phyloP scores from a whole-genome alignment of 1,140 invertebrate species.

The Anadara kagoshimensis region DNA sequence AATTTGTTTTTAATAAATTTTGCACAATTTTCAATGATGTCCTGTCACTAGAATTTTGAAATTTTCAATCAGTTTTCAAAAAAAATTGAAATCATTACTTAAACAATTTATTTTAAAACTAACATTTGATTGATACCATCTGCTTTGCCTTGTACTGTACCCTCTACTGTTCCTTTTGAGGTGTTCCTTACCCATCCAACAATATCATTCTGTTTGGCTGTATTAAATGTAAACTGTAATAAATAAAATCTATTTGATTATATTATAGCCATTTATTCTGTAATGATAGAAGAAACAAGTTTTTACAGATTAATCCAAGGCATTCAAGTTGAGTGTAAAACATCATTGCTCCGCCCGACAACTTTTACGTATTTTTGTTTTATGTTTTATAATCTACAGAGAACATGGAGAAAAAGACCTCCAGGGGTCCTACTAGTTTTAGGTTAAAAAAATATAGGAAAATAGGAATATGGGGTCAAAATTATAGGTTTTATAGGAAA shows the following conservation, averaged over 20 bases:
- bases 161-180: slow-evolving; percentile 80
- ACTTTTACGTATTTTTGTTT: no score
- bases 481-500: no score
- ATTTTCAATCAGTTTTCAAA: no score
- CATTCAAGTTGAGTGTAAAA: not conserved
- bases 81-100: no score
- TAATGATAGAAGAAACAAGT: slow-evolving; percentile 4
- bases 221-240: slow-evolving; percentile 79
- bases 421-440: not conserved
- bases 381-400: no score
- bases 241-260: slow-evolving; percentile 1
- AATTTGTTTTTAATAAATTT: no score
- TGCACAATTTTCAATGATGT: no score
- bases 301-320: not conserved
- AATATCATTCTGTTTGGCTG: slow-evolving; percentile 79
- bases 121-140: slow-evolving; percentile 82
- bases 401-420: no score
- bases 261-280: not conserved
- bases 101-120: no score
- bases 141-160: slow-evolving; percentile 80
- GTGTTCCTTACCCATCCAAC: slow-evolving; percentile 88
- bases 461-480: no score
- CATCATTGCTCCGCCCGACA: not conserved
- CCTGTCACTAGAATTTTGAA: no score
- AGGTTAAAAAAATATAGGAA: not conserved